Percentiles rank a stretch among this genome's conserved stretches.
phyloP scores from a whole-genome alignment of 2,113 vertebrate genomes.

The Parus major region DNA sequence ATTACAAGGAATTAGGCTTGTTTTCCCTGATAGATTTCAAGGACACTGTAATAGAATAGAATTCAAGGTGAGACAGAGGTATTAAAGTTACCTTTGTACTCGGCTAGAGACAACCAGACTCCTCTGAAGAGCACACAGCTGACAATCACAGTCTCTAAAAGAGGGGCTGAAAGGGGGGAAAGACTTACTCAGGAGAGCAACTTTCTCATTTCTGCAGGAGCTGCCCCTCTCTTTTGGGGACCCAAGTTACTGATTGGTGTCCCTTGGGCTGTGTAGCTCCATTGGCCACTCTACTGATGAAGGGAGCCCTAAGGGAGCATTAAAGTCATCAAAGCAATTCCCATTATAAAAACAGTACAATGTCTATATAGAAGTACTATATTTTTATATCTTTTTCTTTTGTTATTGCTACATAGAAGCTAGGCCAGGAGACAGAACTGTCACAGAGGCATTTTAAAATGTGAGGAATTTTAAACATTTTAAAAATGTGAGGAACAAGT shows the following conservation, averaged over 20 bases:
- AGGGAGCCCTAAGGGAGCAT: neutral
- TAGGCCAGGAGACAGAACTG: neutral
- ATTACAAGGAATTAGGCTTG: slow-evolving; percentile 30
- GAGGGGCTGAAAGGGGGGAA: neutral
- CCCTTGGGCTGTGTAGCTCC: neutral
- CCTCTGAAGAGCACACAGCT: neutral
- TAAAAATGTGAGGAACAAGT: neutral
- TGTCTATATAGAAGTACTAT: neutral
- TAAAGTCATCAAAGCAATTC: neutral
- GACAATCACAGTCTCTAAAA: neutral
- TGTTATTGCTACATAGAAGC: neutral
- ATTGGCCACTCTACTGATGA: neutral
- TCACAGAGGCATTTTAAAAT: neutral
- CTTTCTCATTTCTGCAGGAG: neutral
- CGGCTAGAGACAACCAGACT: slow-evolving; percentile 26
- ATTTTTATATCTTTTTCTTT: neutral
- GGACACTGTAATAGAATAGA: neutral
- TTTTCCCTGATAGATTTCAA: slow-evolving; percentile 37
- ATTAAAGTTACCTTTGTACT: slow-evolving; percentile 54
- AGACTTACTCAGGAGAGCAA: neutral
- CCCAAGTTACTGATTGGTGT: neutral
- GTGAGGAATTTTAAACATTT: too few species aligned
- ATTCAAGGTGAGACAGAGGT: slow-evolving; percentile 48
- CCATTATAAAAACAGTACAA: neutral
- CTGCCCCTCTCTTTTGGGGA: neutral